Conservation (phyloP, 2,113 vertebrate species). For the Alligator sinensis region DNA sequence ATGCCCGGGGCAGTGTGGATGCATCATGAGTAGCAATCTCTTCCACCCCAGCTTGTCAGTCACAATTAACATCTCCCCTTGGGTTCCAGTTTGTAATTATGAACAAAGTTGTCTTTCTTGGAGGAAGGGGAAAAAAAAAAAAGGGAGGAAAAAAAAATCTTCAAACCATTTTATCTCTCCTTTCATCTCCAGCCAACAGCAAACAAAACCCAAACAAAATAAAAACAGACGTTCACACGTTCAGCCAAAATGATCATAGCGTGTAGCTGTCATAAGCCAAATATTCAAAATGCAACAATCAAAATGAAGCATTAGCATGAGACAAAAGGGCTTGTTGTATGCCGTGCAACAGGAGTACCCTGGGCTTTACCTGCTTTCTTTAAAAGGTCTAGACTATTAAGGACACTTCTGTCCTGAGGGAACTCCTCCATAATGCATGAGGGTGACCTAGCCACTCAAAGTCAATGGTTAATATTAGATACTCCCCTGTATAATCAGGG, state of each 20-base stretch:
- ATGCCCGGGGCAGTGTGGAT: background rate
- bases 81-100: background rate
- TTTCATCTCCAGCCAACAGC: slow-evolving; percentile 63
- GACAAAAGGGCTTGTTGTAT: slow-evolving; percentile 9
- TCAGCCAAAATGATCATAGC: slow-evolving; percentile 61
- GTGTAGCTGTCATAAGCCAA: slow-evolving; percentile 50
- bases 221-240: slow-evolving; percentile 43
- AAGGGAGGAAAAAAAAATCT: slow-evolving; percentile 22
- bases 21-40: background rate
- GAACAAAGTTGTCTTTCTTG: slow-evolving; percentile 53
- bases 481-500: background rate
- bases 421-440: background rate
- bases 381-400: slow-evolving; percentile 27
- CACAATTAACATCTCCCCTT: slow-evolving; percentile 37
- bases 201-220: slow-evolving; percentile 49
- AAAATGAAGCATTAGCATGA: slow-evolving; percentile 56
- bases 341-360: slow-evolving; percentile 5
- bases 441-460: background rate
- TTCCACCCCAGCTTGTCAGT: slow-evolving; percentile 15
- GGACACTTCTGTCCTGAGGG: background rate
- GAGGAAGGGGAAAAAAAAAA: background rate
- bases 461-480: slow-evolving; percentile 21
- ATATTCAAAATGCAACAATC: slow-evolving; percentile 65
- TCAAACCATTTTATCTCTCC: slow-evolving; percentile 54
- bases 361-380: background rate